Evolutionary conservation across 2,888 invertebrate genomes (phyloP).

Genomic region (Frankliniella fusca): DNA sequence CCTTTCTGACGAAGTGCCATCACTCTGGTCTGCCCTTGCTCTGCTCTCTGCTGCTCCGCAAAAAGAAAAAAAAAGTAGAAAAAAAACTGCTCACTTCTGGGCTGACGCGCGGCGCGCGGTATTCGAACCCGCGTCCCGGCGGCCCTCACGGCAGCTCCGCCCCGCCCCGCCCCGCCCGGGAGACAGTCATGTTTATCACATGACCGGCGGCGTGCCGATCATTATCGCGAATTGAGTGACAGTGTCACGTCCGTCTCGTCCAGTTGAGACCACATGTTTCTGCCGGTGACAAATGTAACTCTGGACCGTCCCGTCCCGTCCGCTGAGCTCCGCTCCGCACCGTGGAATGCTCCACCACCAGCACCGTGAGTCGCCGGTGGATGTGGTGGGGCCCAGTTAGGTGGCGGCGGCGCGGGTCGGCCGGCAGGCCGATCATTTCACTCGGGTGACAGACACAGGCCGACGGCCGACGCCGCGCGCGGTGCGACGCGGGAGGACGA

Average conservation of each 20-base stretch:
- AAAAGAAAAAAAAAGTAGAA: too few species aligned
- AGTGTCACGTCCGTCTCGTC: constrained; percentile 2
- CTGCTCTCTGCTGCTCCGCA: neutral
- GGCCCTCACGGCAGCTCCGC: neutral
- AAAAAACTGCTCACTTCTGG: neutral
- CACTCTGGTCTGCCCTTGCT: neutral
- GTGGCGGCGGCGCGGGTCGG: neutral
- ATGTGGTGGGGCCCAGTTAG: neutral
- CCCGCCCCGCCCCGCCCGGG: too few species aligned
- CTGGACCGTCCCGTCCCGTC: neutral
- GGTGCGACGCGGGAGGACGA: neutral
- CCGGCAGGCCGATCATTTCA: neutral
- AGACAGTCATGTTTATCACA: too few species aligned
- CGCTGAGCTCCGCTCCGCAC: too few species aligned
- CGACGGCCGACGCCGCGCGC: neutral
- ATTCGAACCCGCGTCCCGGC: neutral
- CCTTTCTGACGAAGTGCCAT: neutral
- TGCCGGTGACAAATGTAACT: constrained; percentile 20
- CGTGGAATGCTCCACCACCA: too few species aligned
- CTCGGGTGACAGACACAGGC: too few species aligned
- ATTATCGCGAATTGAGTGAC: constrained; percentile 16
- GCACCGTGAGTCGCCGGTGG: neutral
- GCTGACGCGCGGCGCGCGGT: neutral
- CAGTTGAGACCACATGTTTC: constrained; percentile 4
- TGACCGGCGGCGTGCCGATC: neutral